These are phyloP conservation scores for Nibea albiflora DNA, from an alignment of 2,113 vertebrate genomes.

Conservation along the genomic window DNA sequence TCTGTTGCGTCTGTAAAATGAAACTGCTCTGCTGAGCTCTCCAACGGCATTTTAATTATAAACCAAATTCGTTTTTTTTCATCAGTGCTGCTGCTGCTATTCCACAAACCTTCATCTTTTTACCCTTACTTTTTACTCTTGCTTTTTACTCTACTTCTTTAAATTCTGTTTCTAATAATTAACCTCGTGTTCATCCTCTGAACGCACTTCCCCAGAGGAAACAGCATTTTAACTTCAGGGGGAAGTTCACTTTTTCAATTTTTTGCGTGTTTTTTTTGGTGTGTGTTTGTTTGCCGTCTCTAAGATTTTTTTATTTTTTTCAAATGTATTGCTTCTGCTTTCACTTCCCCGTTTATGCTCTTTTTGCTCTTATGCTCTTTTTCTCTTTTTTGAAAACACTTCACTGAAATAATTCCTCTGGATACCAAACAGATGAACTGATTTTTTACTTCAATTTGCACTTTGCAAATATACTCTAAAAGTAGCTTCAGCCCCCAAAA, in stretches of 20 bases:
- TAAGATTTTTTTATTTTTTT: not conserved
- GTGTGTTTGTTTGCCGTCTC: not conserved
- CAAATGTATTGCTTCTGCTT: not conserved
- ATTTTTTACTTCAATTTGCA: no score
- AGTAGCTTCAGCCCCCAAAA: no score
- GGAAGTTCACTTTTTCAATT: not conserved
- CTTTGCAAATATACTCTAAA: no score
- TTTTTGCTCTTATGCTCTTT: not conserved
- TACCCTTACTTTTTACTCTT: no score
- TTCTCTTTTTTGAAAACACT: not conserved
- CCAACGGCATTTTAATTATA: not conserved
- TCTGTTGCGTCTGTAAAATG: not conserved
- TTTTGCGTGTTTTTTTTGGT: not conserved
- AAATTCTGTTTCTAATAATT: not conserved
- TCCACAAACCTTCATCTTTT: no score
- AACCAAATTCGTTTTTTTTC: not conserved
- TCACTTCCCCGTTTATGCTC: constrained; percentile 22
- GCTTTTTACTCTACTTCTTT: not conserved
- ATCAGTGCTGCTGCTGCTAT: not conserved
- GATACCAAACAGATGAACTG: not conserved
- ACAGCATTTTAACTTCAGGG: not conserved
- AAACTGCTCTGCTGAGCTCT: not conserved
- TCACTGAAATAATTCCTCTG: not conserved
- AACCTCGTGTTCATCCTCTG: not conserved
- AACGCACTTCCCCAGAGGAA: not conserved